phyloP scores from a whole-genome alignment of 2,888 invertebrate genomes.

The Agapostemon virescens region DNA sequence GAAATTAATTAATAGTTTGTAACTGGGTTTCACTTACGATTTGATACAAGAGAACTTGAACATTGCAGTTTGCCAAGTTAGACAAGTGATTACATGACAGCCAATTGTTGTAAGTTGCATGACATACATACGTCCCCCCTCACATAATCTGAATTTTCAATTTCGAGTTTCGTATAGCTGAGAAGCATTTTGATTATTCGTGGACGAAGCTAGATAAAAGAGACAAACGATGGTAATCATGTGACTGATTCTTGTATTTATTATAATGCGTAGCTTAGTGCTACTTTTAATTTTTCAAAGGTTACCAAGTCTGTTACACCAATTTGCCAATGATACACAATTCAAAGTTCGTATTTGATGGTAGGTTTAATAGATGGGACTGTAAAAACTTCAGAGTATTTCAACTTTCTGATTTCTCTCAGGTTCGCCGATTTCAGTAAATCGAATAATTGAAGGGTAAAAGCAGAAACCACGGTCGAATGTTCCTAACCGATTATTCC shows the following conservation, averaged over 20 bases:
- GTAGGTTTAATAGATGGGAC: background rate
- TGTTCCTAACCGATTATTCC: constrained; percentile 7
- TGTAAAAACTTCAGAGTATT: background rate
- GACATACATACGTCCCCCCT: too few relatives aligned
- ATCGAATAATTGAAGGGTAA: background rate
- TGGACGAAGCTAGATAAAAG: too few relatives aligned
- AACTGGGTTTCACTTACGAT: background rate
- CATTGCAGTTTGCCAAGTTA: background rate
- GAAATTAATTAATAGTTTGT: background rate
- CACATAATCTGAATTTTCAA: background rate
- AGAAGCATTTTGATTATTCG: too few relatives aligned
- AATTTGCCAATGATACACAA: background rate
- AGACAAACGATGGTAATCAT: too few relatives aligned
- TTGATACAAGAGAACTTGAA: background rate
- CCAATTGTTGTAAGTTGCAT: background rate
- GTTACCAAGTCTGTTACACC: background rate
- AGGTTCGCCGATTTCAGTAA: background rate
- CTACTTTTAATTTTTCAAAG: background rate
- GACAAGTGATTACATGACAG: background rate
- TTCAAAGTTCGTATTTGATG: background rate
- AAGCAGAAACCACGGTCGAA: background rate
- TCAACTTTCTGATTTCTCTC: background rate
- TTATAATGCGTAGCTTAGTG: too few relatives aligned
- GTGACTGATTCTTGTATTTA: too few relatives aligned
- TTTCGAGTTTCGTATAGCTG: background rate